These are phyloP conservation scores for Antheraea assamensis DNA, from an alignment of 2,888 invertebrate species.

Conservation along the genomic window DNA sequence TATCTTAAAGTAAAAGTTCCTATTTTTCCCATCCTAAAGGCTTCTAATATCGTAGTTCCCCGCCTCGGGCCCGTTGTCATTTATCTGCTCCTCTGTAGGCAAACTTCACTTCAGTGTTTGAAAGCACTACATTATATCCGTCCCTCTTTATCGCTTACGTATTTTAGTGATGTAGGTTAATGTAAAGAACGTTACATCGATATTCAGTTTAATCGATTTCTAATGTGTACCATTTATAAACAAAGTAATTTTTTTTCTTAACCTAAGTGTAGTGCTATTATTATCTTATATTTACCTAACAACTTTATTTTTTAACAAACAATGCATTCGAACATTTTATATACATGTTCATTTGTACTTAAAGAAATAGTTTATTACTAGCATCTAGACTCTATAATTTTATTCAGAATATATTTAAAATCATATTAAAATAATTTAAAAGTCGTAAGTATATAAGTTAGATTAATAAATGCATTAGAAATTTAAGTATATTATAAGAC, in stretches of 20 bases:
- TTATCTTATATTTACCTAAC: no score
- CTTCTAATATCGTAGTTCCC: slow-evolving; percentile 75
- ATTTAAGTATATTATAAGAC: neutral
- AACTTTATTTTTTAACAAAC: no score
- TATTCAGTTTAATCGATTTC: neutral
- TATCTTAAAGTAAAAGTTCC: slow-evolving; percentile 73
- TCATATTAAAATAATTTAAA: no score
- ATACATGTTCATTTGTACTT: no score
- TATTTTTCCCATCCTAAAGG: slow-evolving; percentile 79
- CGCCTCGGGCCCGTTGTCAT: slow-evolving; percentile 76
- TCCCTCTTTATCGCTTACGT: slow-evolving; percentile 68
- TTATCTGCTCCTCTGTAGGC: slow-evolving; percentile 77
- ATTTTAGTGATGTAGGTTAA: slow-evolving; percentile 20
- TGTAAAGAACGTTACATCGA: slow-evolving; percentile 14
- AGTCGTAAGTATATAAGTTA: neutral
- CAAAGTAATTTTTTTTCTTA: neutral
- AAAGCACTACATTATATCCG: slow-evolving; percentile 79
- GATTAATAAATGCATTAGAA: neutral
- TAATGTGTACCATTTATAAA: neutral
- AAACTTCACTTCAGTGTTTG: slow-evolving; percentile 78
- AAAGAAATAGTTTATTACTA: no score
- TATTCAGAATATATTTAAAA: no score
- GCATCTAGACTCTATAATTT: no score
- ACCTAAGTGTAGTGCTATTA: no score
- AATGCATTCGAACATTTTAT: no score